Percentiles rank a stretch among this genome's conserved stretches.
Conservation (phyloP, 2,888 invertebrate genomes). For the Meteorus colon region DNA sequence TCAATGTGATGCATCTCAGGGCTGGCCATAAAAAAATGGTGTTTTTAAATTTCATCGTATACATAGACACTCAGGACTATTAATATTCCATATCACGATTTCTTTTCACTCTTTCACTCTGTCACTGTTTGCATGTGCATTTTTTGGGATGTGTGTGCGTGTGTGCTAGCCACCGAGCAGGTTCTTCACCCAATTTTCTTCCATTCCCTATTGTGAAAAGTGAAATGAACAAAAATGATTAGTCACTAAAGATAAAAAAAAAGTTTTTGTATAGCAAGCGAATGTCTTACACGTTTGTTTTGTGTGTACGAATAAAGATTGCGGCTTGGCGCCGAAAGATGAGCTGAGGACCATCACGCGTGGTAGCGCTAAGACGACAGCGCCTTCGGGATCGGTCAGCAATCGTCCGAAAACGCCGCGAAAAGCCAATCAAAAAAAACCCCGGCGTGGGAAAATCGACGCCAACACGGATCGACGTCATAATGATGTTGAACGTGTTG, state of each 20-base stretch:
- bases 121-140: constrained; percentile 49
- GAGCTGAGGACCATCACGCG: constrained; percentile 68
- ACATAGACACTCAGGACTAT: too few species aligned
- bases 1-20: too few species aligned
- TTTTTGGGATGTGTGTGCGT: constrained; percentile 28
- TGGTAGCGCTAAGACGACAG: constrained; percentile 57
- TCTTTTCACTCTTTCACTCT: too few species aligned
- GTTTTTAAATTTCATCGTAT: too few species aligned
- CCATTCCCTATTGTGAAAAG: constrained; percentile 16
- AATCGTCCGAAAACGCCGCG: constrained; percentile 15
- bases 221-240: constrained; percentile 35
- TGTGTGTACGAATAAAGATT: constrained; percentile 69
- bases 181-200: constrained; percentile 32
- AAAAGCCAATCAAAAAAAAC: background rate
- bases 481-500: background rate
- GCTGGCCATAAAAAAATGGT: too few species aligned
- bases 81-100: too few species aligned
- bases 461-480: background rate
- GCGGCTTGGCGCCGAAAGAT: constrained; percentile 71
- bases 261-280: constrained; percentile 37
- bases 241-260: constrained; percentile 26
- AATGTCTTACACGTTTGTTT: constrained; percentile 64
- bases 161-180: constrained; percentile 51
- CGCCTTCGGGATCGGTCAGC: constrained; percentile 34
- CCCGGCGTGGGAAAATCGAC: background rate